Base-by-base conservation (phyloP, 1,140 invertebrate genomes). In the Patella vulgata region DNA sequence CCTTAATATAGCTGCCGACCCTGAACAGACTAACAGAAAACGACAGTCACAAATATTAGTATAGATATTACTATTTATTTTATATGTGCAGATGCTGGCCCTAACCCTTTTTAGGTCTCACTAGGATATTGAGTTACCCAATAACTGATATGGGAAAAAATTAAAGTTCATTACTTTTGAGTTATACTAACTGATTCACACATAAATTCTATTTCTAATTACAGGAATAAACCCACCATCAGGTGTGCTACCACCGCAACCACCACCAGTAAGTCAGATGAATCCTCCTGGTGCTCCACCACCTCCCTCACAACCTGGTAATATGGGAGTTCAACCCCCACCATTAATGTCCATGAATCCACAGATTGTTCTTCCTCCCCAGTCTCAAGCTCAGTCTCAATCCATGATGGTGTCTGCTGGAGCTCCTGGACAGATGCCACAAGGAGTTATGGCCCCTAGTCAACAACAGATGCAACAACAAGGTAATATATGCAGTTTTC, bases 181-280 rank as follows among this genome's bases (percentile, higher is more conserved):
- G 9, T 17, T 51, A 19, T 21, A 17, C 42, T 21, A 21, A 25
- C 1, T 23, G n/a, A 19, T 1, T 61, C 31, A 17, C 6, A 9
- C n/a, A n/a, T n/a, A n/a, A 8, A 17, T 25, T 53, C 25, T 53
- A n/a, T 54, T n/a, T 39, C n/a, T n/a, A n/a, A 21, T 54, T 54
- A n/a, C n/a, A n/a, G n/a, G n/a, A n/a, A 33, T 43, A 5, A 8
- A 27, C 48, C 3, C 52, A 62, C 30, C 44, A 25, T 44, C 52
- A 36, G 47, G 43, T 17, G 46, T 54, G 31, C 58, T 57, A 30
- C 61, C 61, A 3, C 61, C 67, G 14, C 67, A 61, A 12, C 53
- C 61, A 28, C 53, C 44, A 27, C 56, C 57, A 12, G 42, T 57
- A 14, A 36, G 62, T 43, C 64, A 48, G 9, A 58, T 43, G 21